Evolutionary conservation across 2,888 invertebrate species (phyloP), one percentile per base, ranked within the genome.

Genomic region (Teinopalpus imperialis): DNA sequence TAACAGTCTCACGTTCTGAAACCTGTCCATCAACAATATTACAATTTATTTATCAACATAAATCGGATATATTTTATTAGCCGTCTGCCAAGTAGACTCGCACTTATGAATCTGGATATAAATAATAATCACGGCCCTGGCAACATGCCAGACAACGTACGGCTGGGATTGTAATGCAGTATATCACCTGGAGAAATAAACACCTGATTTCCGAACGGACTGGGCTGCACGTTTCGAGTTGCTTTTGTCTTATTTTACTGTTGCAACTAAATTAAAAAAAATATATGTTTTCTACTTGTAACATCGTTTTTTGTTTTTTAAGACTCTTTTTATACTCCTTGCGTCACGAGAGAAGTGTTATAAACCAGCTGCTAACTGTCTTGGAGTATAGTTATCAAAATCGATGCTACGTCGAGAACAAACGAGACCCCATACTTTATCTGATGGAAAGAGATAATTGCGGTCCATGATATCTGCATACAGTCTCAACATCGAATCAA

Each of bases 141-240:
- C 36, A 2, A n/a, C 1, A 1, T 1, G 23, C 43, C 43, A 43
- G 40, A 16, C 16, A 24, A 6, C 13, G n/a, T 21, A 23, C 10
- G 29, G 21, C 21, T 7, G n/a, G 12, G 18, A 29, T 39, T 39
- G 30, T 34, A 27, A 34, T n/a, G 8, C 12, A 9, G 36, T 43
- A 43, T 30, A 43, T 43, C 43, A 43, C 43, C 43, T 24, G 43
- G 36, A 13, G 24, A 34, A 30, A 35, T 43, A 43, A 43, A 43
- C 43, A 43, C 43, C 12, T 35, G 43, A 43, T 43, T 27, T 27
- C 29, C 9, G 6, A 27, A 35, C 29, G 9, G 13, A 9, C 3
- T 30, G 23, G 20, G 37, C 23, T 27, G 43, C 7, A 36, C 24
- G 24, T 12, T 24, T n/a, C 9, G 18, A 12, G 18, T 14, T 23